phyloP scores from a whole-genome alignment of 2,797 vertebrate species.

The Sylvilagus floridanus region DNA sequence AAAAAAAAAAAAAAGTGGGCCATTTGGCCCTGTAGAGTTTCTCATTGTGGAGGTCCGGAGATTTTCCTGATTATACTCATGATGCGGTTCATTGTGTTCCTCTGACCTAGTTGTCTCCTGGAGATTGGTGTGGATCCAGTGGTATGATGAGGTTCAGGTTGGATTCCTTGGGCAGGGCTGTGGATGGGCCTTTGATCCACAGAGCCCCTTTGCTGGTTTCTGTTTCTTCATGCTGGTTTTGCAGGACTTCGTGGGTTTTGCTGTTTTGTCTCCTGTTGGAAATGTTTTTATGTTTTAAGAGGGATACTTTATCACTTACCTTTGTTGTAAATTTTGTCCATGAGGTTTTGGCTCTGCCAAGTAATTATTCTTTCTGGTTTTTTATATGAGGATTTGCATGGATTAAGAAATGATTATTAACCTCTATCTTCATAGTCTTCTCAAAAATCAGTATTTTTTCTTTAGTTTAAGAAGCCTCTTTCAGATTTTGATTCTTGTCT shows the following conservation, averaged over 20 bases:
- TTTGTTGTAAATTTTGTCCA: neutral
- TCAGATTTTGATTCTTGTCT: conserved; percentile 40
- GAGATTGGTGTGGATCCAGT: neutral
- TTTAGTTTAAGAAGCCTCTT: neutral
- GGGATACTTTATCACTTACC: neutral
- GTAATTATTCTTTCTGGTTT: conserved; percentile 32
- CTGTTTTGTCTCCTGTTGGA: neutral
- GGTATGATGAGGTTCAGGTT: conserved; percentile 17
- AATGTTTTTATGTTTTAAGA: neutral
- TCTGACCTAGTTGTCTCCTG: conserved; percentile 36
- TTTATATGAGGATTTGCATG: conserved; percentile 13
- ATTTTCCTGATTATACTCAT: conserved; percentile 11
- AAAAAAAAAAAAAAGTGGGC: neutral
- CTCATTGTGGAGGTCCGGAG: neutral
- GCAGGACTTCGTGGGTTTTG: neutral
- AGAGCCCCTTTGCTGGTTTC: neutral
- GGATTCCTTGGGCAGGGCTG: neutral
- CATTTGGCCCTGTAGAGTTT: neutral
- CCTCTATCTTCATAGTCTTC: conserved; percentile 3
- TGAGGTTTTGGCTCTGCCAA: neutral
- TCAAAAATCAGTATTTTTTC: neutral
- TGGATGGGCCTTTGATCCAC: neutral
- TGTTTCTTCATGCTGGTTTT: neutral
- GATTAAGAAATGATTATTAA: neutral
- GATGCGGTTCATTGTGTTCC: neutral